A percentile compares a stretch with the other conserved stretches of the same genome.
Evolutionary conservation across 2,888 invertebrate species (phyloP).

Genomic region (Mythimna lalbum): DNA sequence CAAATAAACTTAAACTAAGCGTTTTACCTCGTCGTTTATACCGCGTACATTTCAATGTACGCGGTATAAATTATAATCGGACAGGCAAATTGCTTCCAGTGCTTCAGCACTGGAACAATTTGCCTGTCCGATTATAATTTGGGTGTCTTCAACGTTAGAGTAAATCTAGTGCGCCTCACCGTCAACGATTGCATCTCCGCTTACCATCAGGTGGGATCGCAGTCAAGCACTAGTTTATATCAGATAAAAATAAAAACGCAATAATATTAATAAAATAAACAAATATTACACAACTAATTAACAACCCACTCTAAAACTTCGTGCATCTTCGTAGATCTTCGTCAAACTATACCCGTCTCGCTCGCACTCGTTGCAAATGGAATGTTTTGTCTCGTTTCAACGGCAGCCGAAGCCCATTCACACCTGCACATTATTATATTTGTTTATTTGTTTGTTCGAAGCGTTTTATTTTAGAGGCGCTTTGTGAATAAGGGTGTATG

Average conservation of each 20-base stretch:
- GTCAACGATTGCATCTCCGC: no score
- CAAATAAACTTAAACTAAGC: background rate
- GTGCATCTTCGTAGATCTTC: constrained; percentile 37
- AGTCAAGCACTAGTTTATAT: no score
- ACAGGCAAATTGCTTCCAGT: no score
- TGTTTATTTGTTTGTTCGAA: constrained; percentile 84
- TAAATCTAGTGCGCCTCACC: no score
- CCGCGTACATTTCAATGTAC: no score
- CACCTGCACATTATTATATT: constrained; percentile 84
- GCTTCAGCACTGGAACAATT: no score
- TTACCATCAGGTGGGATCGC: no score
- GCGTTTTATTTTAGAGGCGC: constrained; percentile 78
- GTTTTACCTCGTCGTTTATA: no score
- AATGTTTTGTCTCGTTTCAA: constrained; percentile 75
- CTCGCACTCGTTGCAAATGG: constrained; percentile 60
- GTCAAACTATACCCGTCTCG: constrained; percentile 66
- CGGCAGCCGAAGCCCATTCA: constrained; percentile 82
- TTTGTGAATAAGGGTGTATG: constrained; percentile 62
- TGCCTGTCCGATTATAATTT: no score
- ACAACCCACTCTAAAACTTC: constrained; percentile 56
- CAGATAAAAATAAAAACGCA: background rate
- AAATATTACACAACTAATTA: constrained; percentile 57
- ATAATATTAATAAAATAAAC: constrained; percentile 36
- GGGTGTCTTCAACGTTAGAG: no score
- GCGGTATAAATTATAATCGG: no score